Conservation (phyloP, 2,888 invertebrate genomes). For the Torymus auratus region DNA sequence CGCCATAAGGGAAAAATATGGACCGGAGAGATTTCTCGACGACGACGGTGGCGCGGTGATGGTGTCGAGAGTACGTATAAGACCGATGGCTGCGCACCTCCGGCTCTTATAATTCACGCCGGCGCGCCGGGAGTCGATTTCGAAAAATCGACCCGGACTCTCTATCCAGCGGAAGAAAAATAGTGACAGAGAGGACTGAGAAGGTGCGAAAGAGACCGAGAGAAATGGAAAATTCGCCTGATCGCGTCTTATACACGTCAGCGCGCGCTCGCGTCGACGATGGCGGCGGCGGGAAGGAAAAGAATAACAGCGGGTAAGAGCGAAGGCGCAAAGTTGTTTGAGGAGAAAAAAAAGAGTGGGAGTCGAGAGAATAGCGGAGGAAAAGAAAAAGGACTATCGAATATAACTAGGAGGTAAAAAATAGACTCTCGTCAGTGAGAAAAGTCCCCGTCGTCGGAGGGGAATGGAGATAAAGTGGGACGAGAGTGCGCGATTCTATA, state of each 20-base stretch:
- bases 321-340: not conserved
- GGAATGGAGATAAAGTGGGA: too few species aligned
- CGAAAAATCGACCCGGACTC: conserved; percentile 61
- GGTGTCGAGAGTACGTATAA: conserved; percentile 4
- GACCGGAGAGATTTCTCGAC: conserved; percentile 26
- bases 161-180: conserved; percentile 25
- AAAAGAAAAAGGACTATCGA: too few species aligned
- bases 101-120: conserved; percentile 45
- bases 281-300: not conserved
- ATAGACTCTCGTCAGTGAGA: too few species aligned
- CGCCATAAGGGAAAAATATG: conserved; percentile 39
- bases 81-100: conserved; percentile 37
- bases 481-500: too few species aligned
- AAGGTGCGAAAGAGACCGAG: not conserved
- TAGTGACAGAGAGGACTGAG: conserved; percentile 7
- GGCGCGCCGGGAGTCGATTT: conserved; percentile 27
- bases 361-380: too few species aligned
- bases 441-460: too few species aligned
- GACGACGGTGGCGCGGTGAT: too few species aligned
- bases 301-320: not conserved
- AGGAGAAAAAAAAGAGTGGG: not conserved
- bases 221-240: conserved; percentile 56
- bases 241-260: conserved; percentile 51
- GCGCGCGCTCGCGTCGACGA: not conserved
- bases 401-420: too few species aligned